Percentiles rank a stretch among this genome's conserved stretches.
These are phyloP conservation scores for Mus caroli DNA, from an alignment of 2,797 vertebrate genomes.

Conservation along the genomic window DNA sequence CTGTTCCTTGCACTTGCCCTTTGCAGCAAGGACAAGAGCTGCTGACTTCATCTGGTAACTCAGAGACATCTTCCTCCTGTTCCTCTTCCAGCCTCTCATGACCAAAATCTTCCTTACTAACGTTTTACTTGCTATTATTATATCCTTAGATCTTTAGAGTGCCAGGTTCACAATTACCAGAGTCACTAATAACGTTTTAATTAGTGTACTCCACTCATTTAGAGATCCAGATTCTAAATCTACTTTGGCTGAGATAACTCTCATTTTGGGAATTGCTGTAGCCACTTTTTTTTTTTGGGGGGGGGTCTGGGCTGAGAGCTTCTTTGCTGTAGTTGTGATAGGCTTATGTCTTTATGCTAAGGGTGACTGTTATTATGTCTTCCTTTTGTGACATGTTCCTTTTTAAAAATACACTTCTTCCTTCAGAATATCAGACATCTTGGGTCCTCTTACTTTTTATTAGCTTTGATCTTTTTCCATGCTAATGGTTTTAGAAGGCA, in stretches of 20 bases:
- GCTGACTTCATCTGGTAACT: neutral
- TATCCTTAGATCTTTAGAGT: conserved; percentile 92
- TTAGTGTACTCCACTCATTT: conserved; percentile 82
- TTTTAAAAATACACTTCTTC: conserved; percentile 88
- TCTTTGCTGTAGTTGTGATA: conserved; percentile 51
- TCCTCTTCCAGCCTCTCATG: conserved; percentile 87
- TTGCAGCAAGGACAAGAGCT: neutral
- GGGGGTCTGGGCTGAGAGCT: conserved; percentile 72
- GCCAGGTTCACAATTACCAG: conserved; percentile 87
- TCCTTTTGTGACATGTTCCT: conserved; percentile 89
- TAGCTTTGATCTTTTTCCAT: conserved; percentile 86
- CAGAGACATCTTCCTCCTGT: conserved; percentile 83
- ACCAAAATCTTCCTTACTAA: conserved; percentile 76
- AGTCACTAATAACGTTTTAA: conserved; percentile 71
- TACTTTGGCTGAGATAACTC: conserved; percentile 80
- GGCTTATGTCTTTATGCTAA: conserved; percentile 85
- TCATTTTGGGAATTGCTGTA: conserved; percentile 86
- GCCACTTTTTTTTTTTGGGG: conserved; percentile 79
- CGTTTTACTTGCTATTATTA: conserved; percentile 89
- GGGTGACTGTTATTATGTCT: conserved; percentile 82
- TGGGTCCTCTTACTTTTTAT: conserved; percentile 90
- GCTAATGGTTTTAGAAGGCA: neutral
- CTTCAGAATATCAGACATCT: conserved; percentile 93
- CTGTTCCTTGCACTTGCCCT: neutral
- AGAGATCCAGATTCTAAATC: conserved; percentile 76